Evolutionary conservation across 2,797 vertebrate species (phyloP), one percentile per base, ranked within the genome.

Genomic region (Choloepus didactylus): DNA sequence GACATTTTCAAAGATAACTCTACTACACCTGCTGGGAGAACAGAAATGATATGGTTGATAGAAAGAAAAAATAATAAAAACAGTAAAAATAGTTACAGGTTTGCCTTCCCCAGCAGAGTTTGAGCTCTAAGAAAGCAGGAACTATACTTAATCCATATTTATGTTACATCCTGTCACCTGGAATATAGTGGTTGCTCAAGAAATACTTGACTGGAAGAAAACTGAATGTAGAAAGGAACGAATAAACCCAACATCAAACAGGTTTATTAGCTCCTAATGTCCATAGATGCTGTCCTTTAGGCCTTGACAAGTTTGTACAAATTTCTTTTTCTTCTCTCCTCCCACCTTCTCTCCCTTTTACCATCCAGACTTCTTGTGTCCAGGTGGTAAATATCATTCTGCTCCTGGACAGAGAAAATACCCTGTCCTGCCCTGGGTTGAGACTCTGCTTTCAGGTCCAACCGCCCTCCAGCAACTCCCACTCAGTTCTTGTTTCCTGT

Each of bases 1-100:
- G 92, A 62, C 56, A 56, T 89, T 95, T 88, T 35, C n/a, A 64
- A 35, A 79, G 75, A 82, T 9, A 80, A 84, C 29, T 73, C 87
- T 4, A 19, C 84, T 87, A n/a, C 27, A 9, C 31, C 2, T 27
- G 31, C 25, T 27, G 16, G 11, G 23, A 91, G 70, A 87, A 76
- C 27, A 9, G 73, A 29, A n/a, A 72, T 81, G 83, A 87, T 56
- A 73, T 15, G 35, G 38, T 46, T 86, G 51, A 49, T 14, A 66
- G 89, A 70, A 93, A 87, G 6, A 80, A 46, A 72, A 18, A 38
- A 56, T 56, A 56, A 6, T 56, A 56, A 56, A 56, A 56, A 56
- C 49, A 89, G 75, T 72, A 29, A 88, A 87, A 60, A 83, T 11
- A 41, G 70, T 73, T 23, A 0, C 4, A 12, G 25, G 3, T 38